Conservation (phyloP, 2,888 invertebrate species). For the Capitulum mitella region DNA sequence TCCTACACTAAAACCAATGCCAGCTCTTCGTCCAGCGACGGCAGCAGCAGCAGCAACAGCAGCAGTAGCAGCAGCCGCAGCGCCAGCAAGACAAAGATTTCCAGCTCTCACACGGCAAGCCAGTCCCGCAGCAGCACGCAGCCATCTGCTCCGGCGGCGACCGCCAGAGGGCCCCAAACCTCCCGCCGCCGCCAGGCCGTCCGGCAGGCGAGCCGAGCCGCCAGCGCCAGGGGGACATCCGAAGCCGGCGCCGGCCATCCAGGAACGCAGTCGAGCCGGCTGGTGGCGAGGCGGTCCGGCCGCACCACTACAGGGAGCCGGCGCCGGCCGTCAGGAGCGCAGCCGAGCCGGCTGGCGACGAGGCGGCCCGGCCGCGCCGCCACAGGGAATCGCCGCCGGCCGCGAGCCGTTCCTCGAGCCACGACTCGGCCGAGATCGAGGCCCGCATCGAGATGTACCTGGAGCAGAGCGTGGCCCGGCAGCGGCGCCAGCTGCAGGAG, state of each 20-base stretch:
- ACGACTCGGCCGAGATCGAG: background rate
- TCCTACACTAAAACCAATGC: no score
- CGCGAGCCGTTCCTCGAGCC: background rate
- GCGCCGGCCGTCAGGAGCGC: background rate
- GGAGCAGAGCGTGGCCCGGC: background rate
- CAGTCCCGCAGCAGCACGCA: background rate
- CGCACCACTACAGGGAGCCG: no score
- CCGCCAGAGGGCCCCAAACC: no score
- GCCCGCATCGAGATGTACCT: conserved; percentile 11
- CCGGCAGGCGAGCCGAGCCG: background rate
- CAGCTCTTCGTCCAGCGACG: no score
- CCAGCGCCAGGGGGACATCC: background rate
- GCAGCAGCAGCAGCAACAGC: no score
- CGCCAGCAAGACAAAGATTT: no score
- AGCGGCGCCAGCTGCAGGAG: background rate
- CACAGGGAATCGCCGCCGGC: background rate
- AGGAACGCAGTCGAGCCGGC: no score
- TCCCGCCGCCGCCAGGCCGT: no score
- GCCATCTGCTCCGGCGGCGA: background rate
- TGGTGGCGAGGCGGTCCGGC: background rate
- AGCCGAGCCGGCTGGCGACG: no score
- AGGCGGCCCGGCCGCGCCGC: background rate
- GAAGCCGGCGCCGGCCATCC: background rate
- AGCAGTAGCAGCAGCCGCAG: no score
- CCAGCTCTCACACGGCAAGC: background rate